phyloP scores from a whole-genome alignment of 2,888 invertebrate species.

The Leptopilina syphax region DNA sequence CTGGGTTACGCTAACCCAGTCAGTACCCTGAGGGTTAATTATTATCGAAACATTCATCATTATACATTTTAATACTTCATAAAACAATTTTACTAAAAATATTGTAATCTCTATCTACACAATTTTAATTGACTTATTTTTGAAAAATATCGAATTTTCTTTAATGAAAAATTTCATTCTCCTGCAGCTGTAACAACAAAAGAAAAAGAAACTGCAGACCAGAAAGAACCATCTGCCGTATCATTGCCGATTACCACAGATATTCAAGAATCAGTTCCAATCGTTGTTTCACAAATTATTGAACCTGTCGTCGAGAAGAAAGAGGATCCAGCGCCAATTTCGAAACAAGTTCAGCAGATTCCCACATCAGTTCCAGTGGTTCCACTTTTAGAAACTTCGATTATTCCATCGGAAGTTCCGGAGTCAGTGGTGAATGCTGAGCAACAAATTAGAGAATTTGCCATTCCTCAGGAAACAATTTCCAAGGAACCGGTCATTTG shows the following conservation, averaged over 20 bases:
- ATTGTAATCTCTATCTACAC: no score
- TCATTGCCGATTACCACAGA: constrained; percentile 24
- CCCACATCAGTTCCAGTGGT: neutral
- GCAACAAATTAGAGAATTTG: neutral
- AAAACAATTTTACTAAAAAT: neutral
- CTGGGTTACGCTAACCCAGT: no score
- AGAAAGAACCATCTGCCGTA: constrained; percentile 39
- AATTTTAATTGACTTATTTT: neutral
- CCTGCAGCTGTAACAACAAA: neutral
- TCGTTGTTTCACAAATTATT: constrained; percentile 35
- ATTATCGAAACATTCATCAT: neutral
- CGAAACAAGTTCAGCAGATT: constrained; percentile 4
- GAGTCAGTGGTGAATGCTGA: constrained; percentile 1
- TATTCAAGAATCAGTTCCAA: constrained; percentile 34
- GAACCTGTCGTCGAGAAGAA: constrained; percentile 43
- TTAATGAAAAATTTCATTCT: neutral
- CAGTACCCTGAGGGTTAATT: no score
- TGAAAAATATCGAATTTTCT: neutral
- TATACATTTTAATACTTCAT: neutral
- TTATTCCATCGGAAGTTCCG: constrained; percentile 12
- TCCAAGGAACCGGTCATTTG: no score
- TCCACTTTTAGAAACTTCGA: no score
- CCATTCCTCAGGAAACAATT: no score
- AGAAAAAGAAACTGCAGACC: constrained; percentile 45
- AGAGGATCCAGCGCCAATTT: neutral